Conservation (phyloP, 2,797 vertebrate genomes). For the Thunnus albacares region DNA sequence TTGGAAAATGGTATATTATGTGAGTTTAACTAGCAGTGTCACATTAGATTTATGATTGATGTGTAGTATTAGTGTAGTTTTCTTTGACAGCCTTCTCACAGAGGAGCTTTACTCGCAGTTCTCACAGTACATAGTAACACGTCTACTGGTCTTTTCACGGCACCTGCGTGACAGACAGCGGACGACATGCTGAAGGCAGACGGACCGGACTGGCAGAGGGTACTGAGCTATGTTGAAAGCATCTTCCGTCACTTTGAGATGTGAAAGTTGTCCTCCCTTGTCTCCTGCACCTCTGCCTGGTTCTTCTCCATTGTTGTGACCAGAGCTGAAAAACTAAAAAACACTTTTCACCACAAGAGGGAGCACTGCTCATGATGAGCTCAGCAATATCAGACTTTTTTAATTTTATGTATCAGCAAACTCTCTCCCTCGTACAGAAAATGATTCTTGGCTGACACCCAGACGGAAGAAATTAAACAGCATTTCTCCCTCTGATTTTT, state of each 20-base stretch:
- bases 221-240: constrained; percentile 85
- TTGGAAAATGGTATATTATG: neutral
- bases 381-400: constrained; percentile 23
- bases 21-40: neutral
- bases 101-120: neutral
- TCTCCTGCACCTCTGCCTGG: neutral
- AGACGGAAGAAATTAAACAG: constrained; percentile 14
- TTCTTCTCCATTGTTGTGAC: constrained; percentile 14
- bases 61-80: neutral
- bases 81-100: neutral
- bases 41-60: neutral
- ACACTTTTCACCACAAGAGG: constrained; percentile 26
- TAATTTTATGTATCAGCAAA: constrained; percentile 31
- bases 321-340: constrained; percentile 30
- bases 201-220: constrained; percentile 88
- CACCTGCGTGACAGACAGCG: constrained; percentile 68
- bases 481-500: constrained; percentile 19
- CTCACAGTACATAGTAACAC: neutral
- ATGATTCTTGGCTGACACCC: neutral
- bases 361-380: constrained; percentile 21
- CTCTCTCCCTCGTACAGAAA: constrained; percentile 7
- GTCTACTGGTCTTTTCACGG: neutral
- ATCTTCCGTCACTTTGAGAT: constrained; percentile 88
- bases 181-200: constrained; percentile 84
- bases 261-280: constrained; percentile 61